Evolutionary conservation across 2,113 vertebrate species (phyloP).

Genomic region (Malaclemys terrapin): DNA sequence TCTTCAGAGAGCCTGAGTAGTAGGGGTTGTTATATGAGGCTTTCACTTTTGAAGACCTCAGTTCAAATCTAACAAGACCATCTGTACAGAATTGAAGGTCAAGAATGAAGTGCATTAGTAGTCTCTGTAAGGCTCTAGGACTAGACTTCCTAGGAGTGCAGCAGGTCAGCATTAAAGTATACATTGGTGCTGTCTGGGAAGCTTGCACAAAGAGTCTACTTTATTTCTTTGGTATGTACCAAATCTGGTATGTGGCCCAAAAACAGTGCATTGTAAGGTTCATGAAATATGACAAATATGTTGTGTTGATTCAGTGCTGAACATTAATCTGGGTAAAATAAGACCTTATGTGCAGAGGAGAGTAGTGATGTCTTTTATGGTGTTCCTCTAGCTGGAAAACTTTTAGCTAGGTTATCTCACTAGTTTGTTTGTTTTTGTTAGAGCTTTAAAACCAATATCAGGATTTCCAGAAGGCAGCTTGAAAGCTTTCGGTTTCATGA

Average conservation of each 20-base stretch:
- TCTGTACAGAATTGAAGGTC: rapidly evolving
- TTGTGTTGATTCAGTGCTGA: conserved; percentile 23
- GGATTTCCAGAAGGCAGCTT: conserved; percentile 46
- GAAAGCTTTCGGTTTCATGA: conserved; percentile 26
- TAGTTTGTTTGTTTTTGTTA: conserved; percentile 22
- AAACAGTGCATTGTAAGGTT: not conserved
- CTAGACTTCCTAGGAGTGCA: not conserved
- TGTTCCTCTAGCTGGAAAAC: conserved; percentile 16
- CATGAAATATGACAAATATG: not conserved
- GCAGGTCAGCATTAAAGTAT: not conserved
- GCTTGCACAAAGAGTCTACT: not conserved
- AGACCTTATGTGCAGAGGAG: not conserved
- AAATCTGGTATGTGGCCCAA: not conserved
- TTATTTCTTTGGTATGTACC: not conserved
- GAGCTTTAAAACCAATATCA: conserved; percentile 38
- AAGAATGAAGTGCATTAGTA: not conserved
- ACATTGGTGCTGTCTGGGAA: not conserved
- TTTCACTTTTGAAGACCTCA: not conserved
- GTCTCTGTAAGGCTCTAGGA: not conserved
- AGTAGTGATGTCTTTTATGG: not conserved
- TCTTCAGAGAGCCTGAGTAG: not conserved
- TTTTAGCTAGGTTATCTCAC: conserved; percentile 17
- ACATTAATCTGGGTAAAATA: conserved; percentile 34
- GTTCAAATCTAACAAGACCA: not conserved
- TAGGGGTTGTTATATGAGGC: not conserved